A percentile compares a stretch with the other conserved stretches of the same genome.
Conservation (phyloP, 2,797 vertebrate species). For the Taeniopygia guttata region DNA sequence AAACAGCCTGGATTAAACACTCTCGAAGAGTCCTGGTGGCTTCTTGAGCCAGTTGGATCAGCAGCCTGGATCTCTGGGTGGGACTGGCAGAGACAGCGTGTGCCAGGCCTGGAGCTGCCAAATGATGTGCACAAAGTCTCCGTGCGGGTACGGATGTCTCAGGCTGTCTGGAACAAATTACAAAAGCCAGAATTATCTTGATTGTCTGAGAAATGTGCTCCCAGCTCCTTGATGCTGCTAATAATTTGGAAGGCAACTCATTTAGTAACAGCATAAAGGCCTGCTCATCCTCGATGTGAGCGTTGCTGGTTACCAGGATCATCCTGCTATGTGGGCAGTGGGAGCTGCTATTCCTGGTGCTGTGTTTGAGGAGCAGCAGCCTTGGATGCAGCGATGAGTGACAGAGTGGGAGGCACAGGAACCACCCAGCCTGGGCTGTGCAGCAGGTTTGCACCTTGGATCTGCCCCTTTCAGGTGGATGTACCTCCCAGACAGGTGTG, state of each 20-base stretch:
- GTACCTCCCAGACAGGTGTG: not conserved
- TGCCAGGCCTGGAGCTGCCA: slow-evolving; percentile 46
- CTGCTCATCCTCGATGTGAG: not conserved
- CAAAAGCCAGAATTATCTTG: slow-evolving; percentile 26
- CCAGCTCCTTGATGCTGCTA: not conserved
- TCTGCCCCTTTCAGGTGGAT: not conserved
- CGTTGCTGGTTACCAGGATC: slow-evolving; percentile 26
- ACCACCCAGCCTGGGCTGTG: not conserved
- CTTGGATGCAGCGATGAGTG: not conserved
- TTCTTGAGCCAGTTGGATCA: slow-evolving; percentile 47
- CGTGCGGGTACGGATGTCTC: not conserved
- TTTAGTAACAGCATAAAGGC: not conserved
- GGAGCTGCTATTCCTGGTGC: slow-evolving; percentile 51
- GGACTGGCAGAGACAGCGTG: slow-evolving; percentile 28
- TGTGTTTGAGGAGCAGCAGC: slow-evolving; percentile 24
- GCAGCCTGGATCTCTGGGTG: slow-evolving; percentile 41
- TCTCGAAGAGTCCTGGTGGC: slow-evolving; percentile 24
- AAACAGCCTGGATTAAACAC: not conserved
- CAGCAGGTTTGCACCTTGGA: not conserved
- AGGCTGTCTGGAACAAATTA: slow-evolving; percentile 34
- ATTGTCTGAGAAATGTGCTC: slow-evolving; percentile 26
- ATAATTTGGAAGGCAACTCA: slow-evolving; percentile 4
- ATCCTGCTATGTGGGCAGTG: slow-evolving; percentile 33
- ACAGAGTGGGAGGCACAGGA: not conserved
- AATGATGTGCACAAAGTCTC: slow-evolving; percentile 15